Percentiles rank a stretch among this genome's conserved stretches.
Conservation (phyloP, 1,140 invertebrate species). For the Mamestra configurata region DNA sequence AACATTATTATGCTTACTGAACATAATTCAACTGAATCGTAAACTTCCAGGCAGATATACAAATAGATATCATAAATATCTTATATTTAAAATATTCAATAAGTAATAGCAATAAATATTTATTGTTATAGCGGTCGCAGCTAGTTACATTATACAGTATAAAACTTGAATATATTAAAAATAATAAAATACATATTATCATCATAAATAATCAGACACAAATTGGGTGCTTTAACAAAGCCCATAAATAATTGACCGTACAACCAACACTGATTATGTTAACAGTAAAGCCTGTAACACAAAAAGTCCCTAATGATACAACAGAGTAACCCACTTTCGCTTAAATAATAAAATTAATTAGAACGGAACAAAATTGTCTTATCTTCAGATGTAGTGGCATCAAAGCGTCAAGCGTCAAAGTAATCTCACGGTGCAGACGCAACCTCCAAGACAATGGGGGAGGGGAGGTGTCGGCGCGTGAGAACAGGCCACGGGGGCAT, state of each 20-base stretch:
- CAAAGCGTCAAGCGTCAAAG: slow-evolving; percentile 40
- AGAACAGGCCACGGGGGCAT: slow-evolving; percentile 71
- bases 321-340: slow-evolving; percentile 48
- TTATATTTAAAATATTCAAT: neutral
- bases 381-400: slow-evolving; percentile 49
- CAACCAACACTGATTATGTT: neutral
- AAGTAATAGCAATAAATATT: slow-evolving; percentile 22
- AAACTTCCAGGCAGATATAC: slow-evolving; percentile 1
- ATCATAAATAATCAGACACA: no score
- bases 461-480: slow-evolving; percentile 59
- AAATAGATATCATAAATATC: neutral
- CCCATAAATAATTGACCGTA: neutral
- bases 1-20: neutral
- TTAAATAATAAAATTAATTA: slow-evolving; percentile 56
- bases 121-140: neutral
- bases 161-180: neutral
- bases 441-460: slow-evolving; percentile 56
- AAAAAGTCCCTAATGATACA: slow-evolving; percentile 31
- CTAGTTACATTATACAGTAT: neutral
- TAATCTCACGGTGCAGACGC: slow-evolving; percentile 55
- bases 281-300: slow-evolving; percentile 17
- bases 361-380: slow-evolving; percentile 56
- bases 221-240: neutral
- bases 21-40: slow-evolving; percentile 3
- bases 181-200: neutral